These are phyloP conservation scores for Notolepis coatsorum DNA, from an alignment of 2,797 vertebrate genomes.

Conservation along the genomic window DNA sequence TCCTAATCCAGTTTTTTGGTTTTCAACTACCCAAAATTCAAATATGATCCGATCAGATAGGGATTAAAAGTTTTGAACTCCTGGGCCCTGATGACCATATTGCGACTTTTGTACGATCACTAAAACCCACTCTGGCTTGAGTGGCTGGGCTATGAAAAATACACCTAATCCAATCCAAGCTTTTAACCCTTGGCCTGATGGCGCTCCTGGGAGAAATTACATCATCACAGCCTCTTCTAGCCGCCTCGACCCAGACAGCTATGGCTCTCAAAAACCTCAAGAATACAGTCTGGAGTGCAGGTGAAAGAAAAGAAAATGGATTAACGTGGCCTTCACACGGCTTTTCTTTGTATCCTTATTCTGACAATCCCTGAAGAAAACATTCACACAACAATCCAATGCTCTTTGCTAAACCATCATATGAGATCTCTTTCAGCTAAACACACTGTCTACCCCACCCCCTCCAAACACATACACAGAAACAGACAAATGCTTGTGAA, in stretches of 20 bases:
- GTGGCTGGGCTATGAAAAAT: neutral
- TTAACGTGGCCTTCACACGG: neutral
- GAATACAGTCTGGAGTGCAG: neutral
- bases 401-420: too few relatives aligned
- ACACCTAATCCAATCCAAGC: conserved; percentile 30
- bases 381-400: too few relatives aligned
- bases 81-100: too few relatives aligned
- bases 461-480: too few relatives aligned
- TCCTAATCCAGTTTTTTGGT: too few relatives aligned
- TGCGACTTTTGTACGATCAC: neutral
- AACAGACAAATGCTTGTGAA: too few relatives aligned
- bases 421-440: too few relatives aligned
- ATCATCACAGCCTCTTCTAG: conserved; percentile 4
- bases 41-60: too few relatives aligned
- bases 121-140: conserved; percentile 2
- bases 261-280: neutral
- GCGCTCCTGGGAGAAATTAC: neutral
- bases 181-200: conserved; percentile 17
- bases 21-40: too few relatives aligned
- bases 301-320: neutral
- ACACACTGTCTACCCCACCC: too few relatives aligned
- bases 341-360: neutral
- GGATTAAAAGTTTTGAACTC: too few relatives aligned
- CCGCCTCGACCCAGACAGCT: conserved; percentile 1
- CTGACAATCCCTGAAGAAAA: neutral